Conservation (phyloP, 1,140 invertebrate genomes). For the Charaxes varanes region DNA sequence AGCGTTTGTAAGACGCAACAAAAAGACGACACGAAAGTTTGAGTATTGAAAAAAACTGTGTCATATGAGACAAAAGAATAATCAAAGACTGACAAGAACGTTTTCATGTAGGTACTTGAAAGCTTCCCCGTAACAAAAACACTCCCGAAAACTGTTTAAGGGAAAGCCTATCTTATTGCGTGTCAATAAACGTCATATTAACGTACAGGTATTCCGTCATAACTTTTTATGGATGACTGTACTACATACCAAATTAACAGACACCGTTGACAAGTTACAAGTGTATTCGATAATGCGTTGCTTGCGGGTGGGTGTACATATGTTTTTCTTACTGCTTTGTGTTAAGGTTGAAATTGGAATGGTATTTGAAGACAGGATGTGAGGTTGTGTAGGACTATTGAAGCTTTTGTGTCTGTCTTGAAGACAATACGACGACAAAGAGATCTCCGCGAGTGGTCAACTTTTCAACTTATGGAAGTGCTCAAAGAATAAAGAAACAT, state of each 20-base stretch:
- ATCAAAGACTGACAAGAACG: slow-evolving; percentile 33
- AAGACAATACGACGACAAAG: slow-evolving; percentile 60
- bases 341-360: slow-evolving; percentile 22
- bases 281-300: slow-evolving; percentile 36
- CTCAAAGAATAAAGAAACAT: too few species aligned
- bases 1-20: too few species aligned
- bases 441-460: slow-evolving; percentile 50
- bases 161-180: slow-evolving; percentile 2
- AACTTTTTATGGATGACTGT: slow-evolving; percentile 11
- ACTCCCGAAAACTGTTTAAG: slow-evolving; percentile 6
- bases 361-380: not conserved
- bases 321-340: slow-evolving; percentile 13
- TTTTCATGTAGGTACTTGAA: slow-evolving; percentile 41
- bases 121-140: slow-evolving; percentile 41
- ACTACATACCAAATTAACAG: slow-evolving; percentile 57
- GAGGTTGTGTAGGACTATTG: slow-evolving; percentile 35
- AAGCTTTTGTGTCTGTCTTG: slow-evolving; percentile 44
- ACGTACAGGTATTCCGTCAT: slow-evolving; percentile 1
- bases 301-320: slow-evolving; percentile 11
- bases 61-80: slow-evolving; percentile 44
- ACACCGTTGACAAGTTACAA: slow-evolving; percentile 65
- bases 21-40: slow-evolving; percentile 1
- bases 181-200: slow-evolving; percentile 1
- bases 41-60: slow-evolving; percentile 13
- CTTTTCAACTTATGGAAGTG: slow-evolving; percentile 37